phyloP scores from a whole-genome alignment of 1,140 invertebrate species.

The Conus betulinus region DNA sequence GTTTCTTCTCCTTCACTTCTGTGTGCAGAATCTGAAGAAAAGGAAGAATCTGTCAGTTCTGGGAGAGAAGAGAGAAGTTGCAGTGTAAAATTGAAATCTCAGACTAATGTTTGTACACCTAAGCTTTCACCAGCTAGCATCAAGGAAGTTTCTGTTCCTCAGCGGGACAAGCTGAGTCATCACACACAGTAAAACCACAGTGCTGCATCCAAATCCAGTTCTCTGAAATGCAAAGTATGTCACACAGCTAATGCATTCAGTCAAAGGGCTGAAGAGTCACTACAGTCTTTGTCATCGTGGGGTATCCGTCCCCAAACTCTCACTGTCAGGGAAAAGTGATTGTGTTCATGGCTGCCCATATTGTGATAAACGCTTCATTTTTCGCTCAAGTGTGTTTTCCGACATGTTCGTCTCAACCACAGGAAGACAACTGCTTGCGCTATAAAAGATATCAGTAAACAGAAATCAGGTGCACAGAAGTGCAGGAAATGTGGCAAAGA shows the following conservation, averaged over 20 bases:
- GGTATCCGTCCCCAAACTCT: background rate
- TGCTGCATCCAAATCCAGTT: background rate
- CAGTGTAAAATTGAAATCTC: background rate
- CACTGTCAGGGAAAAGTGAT: background rate
- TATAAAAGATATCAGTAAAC: background rate
- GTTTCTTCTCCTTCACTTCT: background rate
- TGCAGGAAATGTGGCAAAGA: background rate
- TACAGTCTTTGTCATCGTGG: background rate
- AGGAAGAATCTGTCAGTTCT: background rate
- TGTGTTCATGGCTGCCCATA: background rate
- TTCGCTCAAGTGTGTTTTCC: background rate
- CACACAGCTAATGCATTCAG: background rate
- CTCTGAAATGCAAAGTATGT: constrained; percentile 6
- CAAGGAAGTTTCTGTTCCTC: background rate
- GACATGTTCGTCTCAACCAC: background rate
- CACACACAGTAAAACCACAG: background rate
- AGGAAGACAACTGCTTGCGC: background rate
- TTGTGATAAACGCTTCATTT: background rate
- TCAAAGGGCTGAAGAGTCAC: background rate
- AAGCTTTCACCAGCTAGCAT: background rate
- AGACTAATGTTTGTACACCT: background rate
- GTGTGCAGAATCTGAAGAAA: background rate
- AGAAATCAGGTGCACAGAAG: background rate
- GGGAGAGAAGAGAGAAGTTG: background rate
- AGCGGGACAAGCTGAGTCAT: background rate